These are phyloP conservation scores for Pseudachorutes palmiensis DNA, from an alignment of 1,140 invertebrate genomes.

Conservation along the genomic window DNA sequence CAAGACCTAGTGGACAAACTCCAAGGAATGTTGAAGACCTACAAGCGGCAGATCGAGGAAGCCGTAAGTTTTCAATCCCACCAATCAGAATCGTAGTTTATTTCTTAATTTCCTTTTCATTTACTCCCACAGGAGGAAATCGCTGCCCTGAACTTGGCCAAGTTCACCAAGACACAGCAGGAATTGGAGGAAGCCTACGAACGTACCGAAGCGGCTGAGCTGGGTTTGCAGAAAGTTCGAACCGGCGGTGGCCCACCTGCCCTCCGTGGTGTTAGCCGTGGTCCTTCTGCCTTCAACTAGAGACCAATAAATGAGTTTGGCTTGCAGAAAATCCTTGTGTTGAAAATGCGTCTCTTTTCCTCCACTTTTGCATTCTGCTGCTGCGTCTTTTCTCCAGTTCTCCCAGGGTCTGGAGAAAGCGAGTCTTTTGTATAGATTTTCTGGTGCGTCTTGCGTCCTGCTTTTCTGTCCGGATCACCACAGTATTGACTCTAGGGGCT, in stretches of 20 bases:
- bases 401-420: background rate
- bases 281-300: constrained; percentile 2
- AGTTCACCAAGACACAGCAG: constrained; percentile 98
- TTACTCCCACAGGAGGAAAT: constrained; percentile 51
- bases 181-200: constrained; percentile 98
- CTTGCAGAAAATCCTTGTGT: background rate
- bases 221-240: constrained; percentile 93
- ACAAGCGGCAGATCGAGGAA: constrained; percentile 99
- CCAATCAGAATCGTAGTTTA: background rate
- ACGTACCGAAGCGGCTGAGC: constrained; percentile 79
- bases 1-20: constrained; percentile 97
- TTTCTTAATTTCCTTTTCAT: constrained; percentile 9
- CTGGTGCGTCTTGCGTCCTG: background rate
- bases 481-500: too few relatives aligned
- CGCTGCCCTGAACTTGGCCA: constrained; percentile 56
- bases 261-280: background rate
- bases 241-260: constrained; percentile 57
- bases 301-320: background rate
- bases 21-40: constrained; percentile 98
- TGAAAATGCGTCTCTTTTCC: background rate
- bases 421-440: background rate
- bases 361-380: background rate
- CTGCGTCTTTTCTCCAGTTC: constrained; percentile 2
- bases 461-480: too few relatives aligned
- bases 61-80: constrained; percentile 52